A percentile compares a stretch with the other conserved stretches of the same genome.
Evolutionary conservation across 2,888 invertebrate species (phyloP).

Genomic region (Zygothrica quintamaculata): DNA sequence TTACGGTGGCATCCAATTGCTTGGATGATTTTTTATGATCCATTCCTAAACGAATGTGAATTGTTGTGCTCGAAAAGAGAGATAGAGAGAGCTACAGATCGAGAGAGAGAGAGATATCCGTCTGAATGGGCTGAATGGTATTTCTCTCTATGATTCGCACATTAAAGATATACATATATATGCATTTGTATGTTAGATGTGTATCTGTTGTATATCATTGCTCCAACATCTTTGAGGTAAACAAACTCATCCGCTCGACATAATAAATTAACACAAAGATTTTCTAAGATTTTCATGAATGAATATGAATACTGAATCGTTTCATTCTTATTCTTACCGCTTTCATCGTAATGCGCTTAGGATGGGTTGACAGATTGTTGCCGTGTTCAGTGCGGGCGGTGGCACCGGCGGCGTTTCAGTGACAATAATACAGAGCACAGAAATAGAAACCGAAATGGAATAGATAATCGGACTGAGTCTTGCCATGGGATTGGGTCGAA

Average conservation of each 20-base stretch:
- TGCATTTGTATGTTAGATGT: constrained; percentile 27
- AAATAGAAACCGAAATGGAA: constrained; percentile 1
- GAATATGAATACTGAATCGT: constrained; percentile 43
- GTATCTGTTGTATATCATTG: constrained; percentile 31
- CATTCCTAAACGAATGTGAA: constrained; percentile 18
- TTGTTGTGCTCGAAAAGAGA: not conserved
- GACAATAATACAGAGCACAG: constrained; percentile 15
- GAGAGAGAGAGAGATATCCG: too few relatives aligned
- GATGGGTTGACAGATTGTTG: constrained; percentile 51
- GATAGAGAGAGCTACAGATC: not conserved
- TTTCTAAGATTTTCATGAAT: constrained; percentile 56
- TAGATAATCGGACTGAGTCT: constrained; percentile 4
- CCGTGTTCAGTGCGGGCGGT: constrained; percentile 37
- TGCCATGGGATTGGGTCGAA: constrained; percentile 5
- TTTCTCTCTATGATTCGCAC: constrained; percentile 43
- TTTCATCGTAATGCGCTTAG: constrained; percentile 62
- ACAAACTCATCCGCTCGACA: constrained; percentile 60
- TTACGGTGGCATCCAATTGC: constrained; percentile 44
- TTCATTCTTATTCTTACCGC: constrained; percentile 18
- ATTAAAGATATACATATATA: constrained; percentile 35
- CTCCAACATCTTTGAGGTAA: constrained; percentile 52
- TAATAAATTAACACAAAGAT: constrained; percentile 49
- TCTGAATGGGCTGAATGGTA: constrained; percentile 15
- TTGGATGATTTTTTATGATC: constrained; percentile 49
- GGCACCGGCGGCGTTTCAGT: constrained; percentile 39